Percentiles rank a stretch among this genome's conserved stretches.
phyloP scores from a whole-genome alignment of 2,113 vertebrate genomes.

The Daubentonia madagascariensis region DNA sequence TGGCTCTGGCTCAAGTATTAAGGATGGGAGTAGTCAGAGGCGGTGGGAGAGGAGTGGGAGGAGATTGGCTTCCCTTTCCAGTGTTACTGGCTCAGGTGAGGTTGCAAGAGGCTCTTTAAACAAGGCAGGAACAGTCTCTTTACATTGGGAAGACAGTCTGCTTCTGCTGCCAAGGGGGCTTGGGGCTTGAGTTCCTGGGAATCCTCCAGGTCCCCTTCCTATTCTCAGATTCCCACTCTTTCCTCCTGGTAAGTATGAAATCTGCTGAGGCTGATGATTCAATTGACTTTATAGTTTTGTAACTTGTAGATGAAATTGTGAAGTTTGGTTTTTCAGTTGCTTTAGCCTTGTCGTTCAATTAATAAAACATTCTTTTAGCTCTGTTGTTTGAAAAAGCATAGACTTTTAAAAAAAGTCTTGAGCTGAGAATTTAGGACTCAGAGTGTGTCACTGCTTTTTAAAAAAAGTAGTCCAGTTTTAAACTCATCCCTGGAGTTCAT shows the following conservation, averaged over 20 bases:
- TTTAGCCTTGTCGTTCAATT: not conserved
- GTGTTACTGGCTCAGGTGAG: not conserved
- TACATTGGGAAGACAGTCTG: not conserved
- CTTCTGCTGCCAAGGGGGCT: not conserved
- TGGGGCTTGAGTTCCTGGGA: not conserved
- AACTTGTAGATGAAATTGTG: not conserved
- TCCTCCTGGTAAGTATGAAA: not conserved
- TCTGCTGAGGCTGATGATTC: not conserved
- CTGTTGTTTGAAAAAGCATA: not conserved
- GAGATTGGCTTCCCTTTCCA: not conserved
- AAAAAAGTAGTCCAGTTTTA: not conserved
- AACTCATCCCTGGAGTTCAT: not conserved
- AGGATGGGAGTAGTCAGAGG: not conserved
- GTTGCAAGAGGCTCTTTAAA: not conserved
- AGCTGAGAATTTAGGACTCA: conserved; percentile 1
- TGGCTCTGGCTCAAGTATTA: not conserved
- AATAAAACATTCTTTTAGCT: not conserved
- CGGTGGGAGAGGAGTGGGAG: not conserved
- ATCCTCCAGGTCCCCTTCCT: not conserved
- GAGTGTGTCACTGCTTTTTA: not conserved
- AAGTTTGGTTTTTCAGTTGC: not conserved
- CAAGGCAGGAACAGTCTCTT: not conserved
- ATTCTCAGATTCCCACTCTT: not conserved
- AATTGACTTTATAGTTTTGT: not conserved
- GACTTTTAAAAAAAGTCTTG: not conserved